Base-by-base conservation (phyloP, 2,113 vertebrate genomes). In the Sminthopsis crassicaudata region DNA sequence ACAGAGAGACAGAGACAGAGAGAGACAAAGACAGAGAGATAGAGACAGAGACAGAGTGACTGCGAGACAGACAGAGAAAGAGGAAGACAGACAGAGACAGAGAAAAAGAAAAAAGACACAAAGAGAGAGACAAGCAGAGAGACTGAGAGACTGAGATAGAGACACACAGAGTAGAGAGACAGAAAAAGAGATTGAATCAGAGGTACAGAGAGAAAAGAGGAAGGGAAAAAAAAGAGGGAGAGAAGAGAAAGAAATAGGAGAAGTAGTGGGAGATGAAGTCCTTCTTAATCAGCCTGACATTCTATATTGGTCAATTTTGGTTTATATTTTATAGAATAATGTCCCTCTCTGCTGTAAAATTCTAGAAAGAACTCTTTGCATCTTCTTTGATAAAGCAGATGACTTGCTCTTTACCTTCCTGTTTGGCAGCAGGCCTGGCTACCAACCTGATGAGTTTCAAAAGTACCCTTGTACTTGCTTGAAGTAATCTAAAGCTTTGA, bases 191-290 rank as follows among this genome's bases (percentile, higher is more conserved):
- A 76, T 0, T n/a, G 16, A n/a, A 36, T 5, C 12, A 57, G 55
- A 57, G 1, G 2, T 2, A 48, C 48, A 48, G 48, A 27, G 55
- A 27, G 8, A 57, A 3, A 8, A 84, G 89, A 51, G 27, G 3
- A 3, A 46, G 1, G 1, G 25, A 90, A 3, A 8, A 8, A 51
- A 26, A 25, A 0, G 7, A 5, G 4, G 48, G 3, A 50, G 46
- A 50, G 36, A 42, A 5, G 7, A 7, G 67, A 16, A 8, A 67
- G 16, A 42, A 6, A 6, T 8, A 22, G 67, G 12, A 51, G 10
- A 90, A 16, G 30, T n/a, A 88, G n/a, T 8, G 76, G 11, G 14
- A 26, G 12, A 10, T 51, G 19, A 67, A 36, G 25, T 48, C 89
- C 24, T 30, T 26, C 2, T 25, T 90, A 51, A 90, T 8, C 19